phyloP scores from a whole-genome alignment of 2,888 invertebrate genomes.

The Liopterus haemorrhoidalis region DNA sequence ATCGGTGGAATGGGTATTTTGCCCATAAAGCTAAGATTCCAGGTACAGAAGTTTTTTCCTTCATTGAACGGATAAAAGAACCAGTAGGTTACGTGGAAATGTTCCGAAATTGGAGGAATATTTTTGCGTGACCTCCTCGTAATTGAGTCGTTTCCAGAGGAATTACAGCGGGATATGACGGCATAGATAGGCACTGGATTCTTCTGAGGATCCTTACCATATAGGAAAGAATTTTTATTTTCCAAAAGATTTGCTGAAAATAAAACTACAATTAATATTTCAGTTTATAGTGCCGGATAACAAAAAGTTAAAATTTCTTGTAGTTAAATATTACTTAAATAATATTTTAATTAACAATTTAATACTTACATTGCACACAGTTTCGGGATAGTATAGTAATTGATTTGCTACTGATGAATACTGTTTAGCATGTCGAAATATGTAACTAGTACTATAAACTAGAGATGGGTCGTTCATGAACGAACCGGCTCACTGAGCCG shows the following conservation, averaged over 20 bases:
- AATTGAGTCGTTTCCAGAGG: slow-evolving; percentile 19
- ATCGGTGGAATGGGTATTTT: slow-evolving; percentile 55
- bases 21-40: slow-evolving; percentile 40
- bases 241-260: slow-evolving; percentile 38
- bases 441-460: no score
- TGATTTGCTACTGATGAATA: no score
- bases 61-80: slow-evolving; percentile 65
- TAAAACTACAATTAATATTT: not conserved
- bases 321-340: not conserved
- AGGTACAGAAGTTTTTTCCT: slow-evolving; percentile 51
- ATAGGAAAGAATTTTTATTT: slow-evolving; percentile 52
- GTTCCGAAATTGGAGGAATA: slow-evolving; percentile 37
- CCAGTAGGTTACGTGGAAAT: slow-evolving; percentile 64
- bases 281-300: not conserved
- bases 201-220: slow-evolving; percentile 53
- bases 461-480: no score
- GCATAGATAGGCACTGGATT: slow-evolving; percentile 56
- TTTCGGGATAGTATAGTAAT: no score
- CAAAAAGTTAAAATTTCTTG: not conserved
- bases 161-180: slow-evolving; percentile 49
- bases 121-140: slow-evolving; percentile 6
- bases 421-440: no score
- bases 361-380: no score
- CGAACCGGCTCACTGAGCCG: no score
- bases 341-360: not conserved